A percentile compares a stretch with the other conserved stretches of the same genome.
Evolutionary conservation across 2,113 vertebrate genomes (phyloP).

Genomic region (Carassius gibelio): DNA sequence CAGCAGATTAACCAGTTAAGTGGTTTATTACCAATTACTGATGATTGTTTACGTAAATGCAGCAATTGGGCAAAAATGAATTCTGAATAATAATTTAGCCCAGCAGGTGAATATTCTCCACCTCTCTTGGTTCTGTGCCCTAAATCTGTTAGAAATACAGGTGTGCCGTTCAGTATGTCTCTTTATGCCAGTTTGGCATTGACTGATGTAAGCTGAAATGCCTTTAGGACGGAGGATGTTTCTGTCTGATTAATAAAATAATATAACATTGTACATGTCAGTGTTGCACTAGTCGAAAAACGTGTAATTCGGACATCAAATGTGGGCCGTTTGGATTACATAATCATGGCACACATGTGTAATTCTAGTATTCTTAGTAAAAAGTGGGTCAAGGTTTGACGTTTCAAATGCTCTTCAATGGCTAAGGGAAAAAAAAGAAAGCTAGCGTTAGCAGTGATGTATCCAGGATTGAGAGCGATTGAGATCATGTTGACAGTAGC

Average conservation of each 20-base stretch:
- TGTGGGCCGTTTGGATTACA: conserved; percentile 44
- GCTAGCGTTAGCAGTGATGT: conserved; percentile 47
- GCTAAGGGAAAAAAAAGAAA: conserved; percentile 9
- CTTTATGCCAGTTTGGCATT: conserved; percentile 5
- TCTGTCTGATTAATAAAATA: conserved; percentile 30
- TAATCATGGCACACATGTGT: conserved; percentile 42
- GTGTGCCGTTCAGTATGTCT: conserved; percentile 4
- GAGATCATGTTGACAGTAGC: conserved; percentile 52
- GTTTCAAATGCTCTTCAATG: conserved; percentile 49
- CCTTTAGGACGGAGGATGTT: neutral
- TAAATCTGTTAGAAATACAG: conserved; percentile 8
- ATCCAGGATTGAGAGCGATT: conserved; percentile 47
- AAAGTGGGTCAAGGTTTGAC: conserved; percentile 56
- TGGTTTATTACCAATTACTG: conserved; percentile 18
- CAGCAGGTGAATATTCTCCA: neutral
- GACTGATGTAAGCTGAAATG: conserved; percentile 21
- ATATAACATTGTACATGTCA: conserved; percentile 16
- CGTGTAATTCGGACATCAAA: conserved; percentile 40
- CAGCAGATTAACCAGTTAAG: conserved; percentile 23
- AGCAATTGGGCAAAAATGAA: neutral
- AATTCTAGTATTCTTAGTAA: conserved; percentile 28
- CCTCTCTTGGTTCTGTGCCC: conserved; percentile 6
- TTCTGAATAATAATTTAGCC: neutral
- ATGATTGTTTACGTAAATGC: conserved; percentile 7
- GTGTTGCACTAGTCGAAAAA: conserved; percentile 24